Evolutionary conservation across 2,113 vertebrate species (phyloP).

Genomic region (Ardeotis arabs): DNA sequence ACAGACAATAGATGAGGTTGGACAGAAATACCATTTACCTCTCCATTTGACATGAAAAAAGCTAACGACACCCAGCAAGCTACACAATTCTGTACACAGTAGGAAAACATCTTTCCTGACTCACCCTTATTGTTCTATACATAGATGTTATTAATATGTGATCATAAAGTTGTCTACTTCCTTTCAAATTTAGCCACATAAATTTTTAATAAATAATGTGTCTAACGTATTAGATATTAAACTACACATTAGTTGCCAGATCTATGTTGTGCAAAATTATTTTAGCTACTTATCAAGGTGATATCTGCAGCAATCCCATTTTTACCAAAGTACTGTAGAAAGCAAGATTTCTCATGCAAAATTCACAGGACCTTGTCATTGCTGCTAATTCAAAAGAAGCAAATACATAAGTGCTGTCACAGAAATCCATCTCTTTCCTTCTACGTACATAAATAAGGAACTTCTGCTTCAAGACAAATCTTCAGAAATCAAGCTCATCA

Average conservation of each 20-base stretch:
- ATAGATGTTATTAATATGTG: not conserved
- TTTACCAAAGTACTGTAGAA: not conserved
- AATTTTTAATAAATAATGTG: not conserved
- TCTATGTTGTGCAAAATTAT: not conserved
- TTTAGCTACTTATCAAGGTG: conserved; percentile 28
- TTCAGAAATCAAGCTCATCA: not conserved
- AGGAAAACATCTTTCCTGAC: not conserved
- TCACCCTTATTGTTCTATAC: not conserved
- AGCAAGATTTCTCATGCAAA: not conserved
- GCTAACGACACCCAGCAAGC: not conserved
- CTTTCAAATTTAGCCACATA: conserved; percentile 3
- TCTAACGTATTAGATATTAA: not conserved
- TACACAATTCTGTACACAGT: not conserved
- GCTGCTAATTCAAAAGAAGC: not conserved
- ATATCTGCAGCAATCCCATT: not conserved
- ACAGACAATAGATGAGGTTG: not conserved
- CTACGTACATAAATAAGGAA: not conserved
- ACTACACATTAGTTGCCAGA: not conserved
- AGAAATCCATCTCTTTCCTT: not conserved
- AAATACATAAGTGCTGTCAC: not conserved
- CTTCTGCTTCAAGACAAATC: not conserved
- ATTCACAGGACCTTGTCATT: not conserved
- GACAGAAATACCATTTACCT: not conserved
- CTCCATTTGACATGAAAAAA: not conserved
- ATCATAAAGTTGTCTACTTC: not conserved